Conservation (phyloP, 1,140 invertebrate species). For the Drosophila obscura region DNA sequence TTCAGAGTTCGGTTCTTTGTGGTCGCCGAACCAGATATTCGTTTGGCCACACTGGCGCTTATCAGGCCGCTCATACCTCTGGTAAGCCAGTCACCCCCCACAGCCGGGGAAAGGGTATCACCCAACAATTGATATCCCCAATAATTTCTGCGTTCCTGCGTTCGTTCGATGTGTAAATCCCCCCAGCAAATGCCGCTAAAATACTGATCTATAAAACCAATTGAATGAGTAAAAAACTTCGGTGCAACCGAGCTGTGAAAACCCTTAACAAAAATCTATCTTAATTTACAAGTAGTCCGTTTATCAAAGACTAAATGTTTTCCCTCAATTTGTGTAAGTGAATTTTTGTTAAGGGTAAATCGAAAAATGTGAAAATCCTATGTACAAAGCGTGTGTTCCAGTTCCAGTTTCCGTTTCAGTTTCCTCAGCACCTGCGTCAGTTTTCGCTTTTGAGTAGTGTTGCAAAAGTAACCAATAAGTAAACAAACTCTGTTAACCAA, state of each 20-base stretch:
- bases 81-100: conserved; percentile 67
- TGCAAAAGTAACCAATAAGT: conserved; percentile 41
- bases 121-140: conserved; percentile 30
- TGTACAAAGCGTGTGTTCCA: conserved; percentile 65
- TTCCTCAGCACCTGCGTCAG: conserved; percentile 60
- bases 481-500: conserved; percentile 47
- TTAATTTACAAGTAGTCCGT: too few species aligned
- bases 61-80: conserved; percentile 81
- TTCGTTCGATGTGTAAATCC: conserved; percentile 59
- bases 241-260: conserved; percentile 3
- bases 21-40: conserved; percentile 79
- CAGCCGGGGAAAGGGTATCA: conserved; percentile 33
- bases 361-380: conserved; percentile 31
- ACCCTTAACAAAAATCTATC: conserved; percentile 21
- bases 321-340: too few species aligned
- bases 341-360: conserved; percentile 24
- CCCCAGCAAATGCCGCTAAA: conserved; percentile 49
- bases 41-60: conserved; percentile 76
- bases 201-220: conserved; percentile 10
- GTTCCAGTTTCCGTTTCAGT: conserved; percentile 43
- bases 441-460: conserved; percentile 56
- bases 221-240: neutral
- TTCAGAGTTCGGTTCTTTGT: conserved; percentile 82
- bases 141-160: conserved; percentile 39
- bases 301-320: too few species aligned